phyloP scores from a whole-genome alignment of 2,888 invertebrate species.

The Platycheirus albimanus region DNA sequence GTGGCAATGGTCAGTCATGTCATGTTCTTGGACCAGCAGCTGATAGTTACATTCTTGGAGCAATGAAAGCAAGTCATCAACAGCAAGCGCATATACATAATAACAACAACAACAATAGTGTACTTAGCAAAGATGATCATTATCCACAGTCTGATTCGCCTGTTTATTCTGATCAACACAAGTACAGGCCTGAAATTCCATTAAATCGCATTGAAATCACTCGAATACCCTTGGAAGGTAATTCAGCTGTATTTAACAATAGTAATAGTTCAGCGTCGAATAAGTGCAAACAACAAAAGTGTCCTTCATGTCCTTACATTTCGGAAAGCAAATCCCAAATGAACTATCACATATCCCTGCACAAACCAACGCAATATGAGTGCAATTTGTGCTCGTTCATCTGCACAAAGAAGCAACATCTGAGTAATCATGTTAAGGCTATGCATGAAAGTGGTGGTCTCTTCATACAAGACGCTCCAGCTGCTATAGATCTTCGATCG shows the following conservation, averaged over 20 bases:
- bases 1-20: constrained; percentile 70
- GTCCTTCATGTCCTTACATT: constrained; percentile 91
- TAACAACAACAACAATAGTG: constrained; percentile 73
- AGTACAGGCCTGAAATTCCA: constrained; percentile 30
- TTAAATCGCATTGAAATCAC: constrained; percentile 81
- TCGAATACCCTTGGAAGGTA: constrained; percentile 76
- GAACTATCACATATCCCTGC: constrained; percentile 93
- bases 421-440: constrained; percentile 92
- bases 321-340: constrained; percentile 94
- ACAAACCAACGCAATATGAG: constrained; percentile 85
- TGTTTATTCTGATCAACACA: constrained; percentile 17
- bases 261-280: constrained; percentile 48
- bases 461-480: constrained; percentile 30
- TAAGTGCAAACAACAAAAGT: constrained; percentile 88
- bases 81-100: constrained; percentile 65
- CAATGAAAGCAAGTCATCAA: constrained; percentile 67
- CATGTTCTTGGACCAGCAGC: constrained; percentile 60
- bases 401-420: constrained; percentile 90
- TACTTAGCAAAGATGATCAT: constrained; percentile 76
- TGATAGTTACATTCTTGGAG: constrained; percentile 70
- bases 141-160: constrained; percentile 35
- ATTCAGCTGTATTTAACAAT: constrained; percentile 32
- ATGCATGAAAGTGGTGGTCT: constrained; percentile 78
- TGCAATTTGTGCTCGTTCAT: constrained; percentile 92
- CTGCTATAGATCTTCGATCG: constrained; percentile 75